Evolutionary conservation across 2,797 vertebrate species (phyloP), one percentile per base, ranked within the genome.

Genomic region (Chaetodon trifasciatus): DNA sequence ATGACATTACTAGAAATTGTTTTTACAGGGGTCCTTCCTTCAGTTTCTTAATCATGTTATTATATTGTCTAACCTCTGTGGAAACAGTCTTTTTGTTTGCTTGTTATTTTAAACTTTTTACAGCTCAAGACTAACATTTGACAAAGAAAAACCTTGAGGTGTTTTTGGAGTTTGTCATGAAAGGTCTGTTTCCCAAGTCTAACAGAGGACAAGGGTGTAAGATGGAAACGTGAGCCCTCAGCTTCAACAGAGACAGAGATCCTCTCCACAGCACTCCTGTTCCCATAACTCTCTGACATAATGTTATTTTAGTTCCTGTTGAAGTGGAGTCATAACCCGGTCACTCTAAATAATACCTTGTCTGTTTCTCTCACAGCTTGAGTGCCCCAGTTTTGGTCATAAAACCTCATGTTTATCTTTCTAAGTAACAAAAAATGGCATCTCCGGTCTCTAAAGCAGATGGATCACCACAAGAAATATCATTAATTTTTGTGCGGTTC

Each of bases 271-370:
- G 47, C 56, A 53, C 73, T 74, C 60, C 58, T 72, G 71, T 91
- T 93, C 91, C 91, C 93, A 94, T 80, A 89, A 87, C 83, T 91
- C 83, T 84, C 74, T 84, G 85, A 90, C 88, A 92, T 91, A 55
- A 87, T 93, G 90, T 94, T 94, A 94, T 94, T 93, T 89, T 79
- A 91, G 88, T 80, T 73, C 67, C 16, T 58, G 78, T 68, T 88
- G 55, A 73, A 93, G 86, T 81, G 75, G 76, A 88, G 88, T 78
- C 67, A 50, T 66, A 89, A 92, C 87, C 85, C 72, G 24, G 67
- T 86, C 79, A 84, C 70, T 85, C 78, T 79, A 89, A 90, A 89
- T 85, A 91, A 86, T 79, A 83, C 81, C 74, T 86, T 8, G n/a
- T 57, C 52, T 50, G 62, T 76, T 62, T 84, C 87, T 89, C 86